phyloP scores from a whole-genome alignment of 64 coral and sea anemone genomes.

The Catalaphyllia jardinei region DNA sequence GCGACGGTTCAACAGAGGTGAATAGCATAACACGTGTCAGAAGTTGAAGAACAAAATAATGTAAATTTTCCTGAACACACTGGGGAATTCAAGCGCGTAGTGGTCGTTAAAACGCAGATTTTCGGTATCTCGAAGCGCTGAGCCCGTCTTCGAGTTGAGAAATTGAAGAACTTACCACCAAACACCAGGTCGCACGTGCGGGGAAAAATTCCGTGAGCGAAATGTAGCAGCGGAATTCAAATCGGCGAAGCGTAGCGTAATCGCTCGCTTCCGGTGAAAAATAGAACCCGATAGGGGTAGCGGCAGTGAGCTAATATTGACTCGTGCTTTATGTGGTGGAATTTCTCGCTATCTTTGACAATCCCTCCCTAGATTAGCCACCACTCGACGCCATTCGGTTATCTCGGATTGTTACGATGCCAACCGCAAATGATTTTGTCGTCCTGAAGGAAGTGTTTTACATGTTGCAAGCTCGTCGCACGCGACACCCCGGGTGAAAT shows the following conservation, averaged over 20 bases:
- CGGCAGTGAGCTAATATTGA: conserved; percentile 45
- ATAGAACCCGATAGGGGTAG: conserved; percentile 34
- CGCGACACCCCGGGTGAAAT: conserved; percentile 1
- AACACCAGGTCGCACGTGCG: conserved; percentile 31
- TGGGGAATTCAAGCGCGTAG: conserved; percentile 19
- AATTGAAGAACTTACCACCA: conserved; percentile 10
- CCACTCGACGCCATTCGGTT: background rate
- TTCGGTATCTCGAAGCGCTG: too few species aligned
- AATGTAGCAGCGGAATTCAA: conserved; percentile 29
- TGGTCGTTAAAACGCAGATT: conserved; percentile 9
- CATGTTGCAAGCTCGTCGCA: background rate
- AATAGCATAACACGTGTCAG: conserved; percentile 33
- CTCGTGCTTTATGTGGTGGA: conserved; percentile 10
- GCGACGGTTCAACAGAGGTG: conserved; percentile 26
- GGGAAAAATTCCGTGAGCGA: conserved; percentile 26
- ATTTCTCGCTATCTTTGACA: conserved; percentile 28
- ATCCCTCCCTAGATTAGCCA: background rate
- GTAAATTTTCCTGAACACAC: conserved; percentile 21
- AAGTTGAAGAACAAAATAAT: conserved; percentile 22
- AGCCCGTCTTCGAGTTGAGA: too few species aligned
- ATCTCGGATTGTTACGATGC: background rate
- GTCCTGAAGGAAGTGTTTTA: background rate
- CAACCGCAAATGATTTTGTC: background rate
- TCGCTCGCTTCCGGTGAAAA: conserved; percentile 38
- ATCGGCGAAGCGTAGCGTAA: conserved; percentile 5